These are phyloP conservation scores for Andrena praecox DNA, from an alignment of 2,888 invertebrate genomes.

Conservation along the genomic window DNA sequence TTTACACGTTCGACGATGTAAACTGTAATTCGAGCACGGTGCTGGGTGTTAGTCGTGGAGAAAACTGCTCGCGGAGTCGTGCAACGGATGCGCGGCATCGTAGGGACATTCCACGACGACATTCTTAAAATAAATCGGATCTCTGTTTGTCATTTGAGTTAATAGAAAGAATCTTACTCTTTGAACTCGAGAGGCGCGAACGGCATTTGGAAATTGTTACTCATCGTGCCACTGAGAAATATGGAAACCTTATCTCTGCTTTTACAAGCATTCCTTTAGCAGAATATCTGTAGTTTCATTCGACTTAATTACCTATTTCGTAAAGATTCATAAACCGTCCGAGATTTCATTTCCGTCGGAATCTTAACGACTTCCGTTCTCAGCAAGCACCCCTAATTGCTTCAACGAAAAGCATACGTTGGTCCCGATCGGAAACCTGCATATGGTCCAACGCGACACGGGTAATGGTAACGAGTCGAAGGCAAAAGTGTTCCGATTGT, in stretches of 20 bases:
- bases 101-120: constrained; percentile 43
- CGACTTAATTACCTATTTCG: too few relatives aligned
- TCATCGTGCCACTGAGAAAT: not conserved
- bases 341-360: not conserved
- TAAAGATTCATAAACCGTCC: not conserved
- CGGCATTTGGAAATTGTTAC: not conserved
- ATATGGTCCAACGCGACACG: not conserved
- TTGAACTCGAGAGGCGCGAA: not conserved
- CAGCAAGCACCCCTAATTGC: not conserved
- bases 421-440: not conserved
- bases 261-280: not conserved
- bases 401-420: not conserved
- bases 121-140: constrained; percentile 63
- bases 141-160: constrained; percentile 49
- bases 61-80: constrained; percentile 37
- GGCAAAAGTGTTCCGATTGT: not conserved
- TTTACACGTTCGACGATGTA: not conserved
- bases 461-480: not conserved
- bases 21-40: constrained; percentile 20
- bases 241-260: not conserved
- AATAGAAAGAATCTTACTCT: constrained; percentile 15
- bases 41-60: not conserved
- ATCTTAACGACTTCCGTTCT: constrained; percentile 1
- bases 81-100: constrained; percentile 33
- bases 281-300: not conserved